Evolutionary conservation across 1,140 invertebrate species (phyloP), one percentile per base, ranked within the genome.

Genomic region (Heliconius nattereri): DNA sequence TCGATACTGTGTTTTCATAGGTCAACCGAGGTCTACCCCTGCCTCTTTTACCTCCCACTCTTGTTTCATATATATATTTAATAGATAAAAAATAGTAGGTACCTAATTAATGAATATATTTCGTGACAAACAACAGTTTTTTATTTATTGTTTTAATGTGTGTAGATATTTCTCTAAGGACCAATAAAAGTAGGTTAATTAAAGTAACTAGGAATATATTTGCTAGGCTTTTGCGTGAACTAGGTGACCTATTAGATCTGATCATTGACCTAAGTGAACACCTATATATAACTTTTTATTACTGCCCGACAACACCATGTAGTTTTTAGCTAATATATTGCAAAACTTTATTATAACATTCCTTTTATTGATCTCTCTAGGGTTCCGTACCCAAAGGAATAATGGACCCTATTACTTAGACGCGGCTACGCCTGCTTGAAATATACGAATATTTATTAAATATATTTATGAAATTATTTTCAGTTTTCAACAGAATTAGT

Each of bases 261-360:
- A 66, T 66, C 60, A 29, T 26, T 66, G 60, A 66, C 60, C 60
- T 66, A 66, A 66, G 60, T 66, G 60, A 66, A 66, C 60, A 66
- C 60, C 60, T 29, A 29, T 66, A 66, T 29, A 66, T 66, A 66
- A 66, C 60, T 66, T 29, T 66, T 66, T 66, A 16, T 66, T 66
- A 29, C 23, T 29, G 60, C 26, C 29, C 13, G 23, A 16, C 60
- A 26, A 29, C 60, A 29, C 13, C 23, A 9, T 66, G 60, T 66
- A 66, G 3, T 9, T 29, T 3, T 66, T 16, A 57, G 20, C 8
- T 57, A 23, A 52, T 52, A 7, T 52, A 19, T 52, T 52, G 49
- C 19, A 52, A 52, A 52, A 52, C 3, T 3, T 45, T 45, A 45
- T 16, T 45, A 5, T 16, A 16, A 45, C 13, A 45, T 45, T 45